Conservation (phyloP, 2,888 invertebrate genomes). For the Doris montereyensis region DNA sequence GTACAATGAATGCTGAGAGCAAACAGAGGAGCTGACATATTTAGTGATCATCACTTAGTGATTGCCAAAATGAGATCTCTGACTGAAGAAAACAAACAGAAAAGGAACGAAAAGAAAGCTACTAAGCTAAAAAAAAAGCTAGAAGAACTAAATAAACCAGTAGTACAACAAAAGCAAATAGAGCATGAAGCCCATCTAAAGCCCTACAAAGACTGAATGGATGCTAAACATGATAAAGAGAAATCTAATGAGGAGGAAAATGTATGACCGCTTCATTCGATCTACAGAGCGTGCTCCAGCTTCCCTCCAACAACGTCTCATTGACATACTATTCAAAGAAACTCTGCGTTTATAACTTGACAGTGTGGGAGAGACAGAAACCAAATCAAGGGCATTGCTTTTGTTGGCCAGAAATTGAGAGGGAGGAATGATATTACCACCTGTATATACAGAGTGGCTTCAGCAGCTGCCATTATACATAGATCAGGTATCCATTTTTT, state of each 20-base stretch:
- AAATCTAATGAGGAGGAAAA: not conserved
- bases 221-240: not conserved
- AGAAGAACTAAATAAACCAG: no score
- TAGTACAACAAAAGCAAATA: no score
- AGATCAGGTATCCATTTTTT: not conserved
- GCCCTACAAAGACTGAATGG: not conserved
- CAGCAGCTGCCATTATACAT: no score
- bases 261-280: not conserved
- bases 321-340: not conserved
- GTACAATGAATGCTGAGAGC: no score
- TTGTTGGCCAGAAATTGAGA: not conserved
- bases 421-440: not conserved
- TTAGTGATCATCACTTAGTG: no score
- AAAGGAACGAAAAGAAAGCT: no score
- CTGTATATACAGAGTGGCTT: not conserved
- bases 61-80: no score
- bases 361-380: not conserved
- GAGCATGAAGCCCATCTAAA: not conserved
- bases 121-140: no score
- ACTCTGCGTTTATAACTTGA: not conserved
- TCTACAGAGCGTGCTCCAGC: not conserved
- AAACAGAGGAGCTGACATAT: no score
- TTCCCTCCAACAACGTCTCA: not conserved
- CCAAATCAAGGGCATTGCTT: constrained; percentile 1
- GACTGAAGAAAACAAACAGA: no score